Percentiles rank a stretch among this genome's conserved stretches.
These are phyloP conservation scores for Drosophila sucinea DNA, from an alignment of 1,140 invertebrate species.

Conservation along the genomic window DNA sequence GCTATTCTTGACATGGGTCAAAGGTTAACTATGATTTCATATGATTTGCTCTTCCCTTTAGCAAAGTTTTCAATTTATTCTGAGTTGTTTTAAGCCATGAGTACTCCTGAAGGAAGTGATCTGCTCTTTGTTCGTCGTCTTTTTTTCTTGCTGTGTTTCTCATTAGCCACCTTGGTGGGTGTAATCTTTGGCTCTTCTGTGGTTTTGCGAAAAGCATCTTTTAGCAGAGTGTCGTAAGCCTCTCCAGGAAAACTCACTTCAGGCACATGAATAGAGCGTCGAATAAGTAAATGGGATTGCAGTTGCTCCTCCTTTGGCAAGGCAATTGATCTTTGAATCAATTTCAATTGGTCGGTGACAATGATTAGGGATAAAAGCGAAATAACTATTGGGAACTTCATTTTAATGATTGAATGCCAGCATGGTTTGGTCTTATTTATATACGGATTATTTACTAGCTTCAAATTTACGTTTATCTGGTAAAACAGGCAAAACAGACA, in stretches of 20 bases:
- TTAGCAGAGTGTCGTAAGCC: constrained; percentile 22
- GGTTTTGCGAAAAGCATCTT: constrained; percentile 23
- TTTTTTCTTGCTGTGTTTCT: neutral
- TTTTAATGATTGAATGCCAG: neutral
- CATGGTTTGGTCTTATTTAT: neutral
- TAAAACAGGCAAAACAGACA: neutral
- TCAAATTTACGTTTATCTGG: neutral
- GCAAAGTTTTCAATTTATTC: too few relatives aligned
- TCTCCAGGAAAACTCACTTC: constrained; percentile 32
- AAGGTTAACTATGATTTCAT: too few relatives aligned
- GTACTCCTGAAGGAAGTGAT: neutral
- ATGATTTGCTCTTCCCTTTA: too few relatives aligned
- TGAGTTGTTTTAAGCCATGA: too few relatives aligned
- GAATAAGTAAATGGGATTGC: neutral
- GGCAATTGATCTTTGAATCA: neutral
- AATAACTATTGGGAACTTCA: neutral
- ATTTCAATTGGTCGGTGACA: neutral
- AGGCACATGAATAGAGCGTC: constrained; percentile 32
- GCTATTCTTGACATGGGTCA: too few relatives aligned
- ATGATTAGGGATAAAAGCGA: neutral
- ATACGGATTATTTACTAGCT: neutral
- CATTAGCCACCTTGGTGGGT: constrained; percentile 1
- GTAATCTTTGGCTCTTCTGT: neutral
- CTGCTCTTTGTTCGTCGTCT: neutral
- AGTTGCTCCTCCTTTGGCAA: neutral